Percentiles rank a stretch among this genome's conserved stretches.
phyloP scores from a whole-genome alignment of 2,113 vertebrate species.

The Nycticorax nycticorax region DNA sequence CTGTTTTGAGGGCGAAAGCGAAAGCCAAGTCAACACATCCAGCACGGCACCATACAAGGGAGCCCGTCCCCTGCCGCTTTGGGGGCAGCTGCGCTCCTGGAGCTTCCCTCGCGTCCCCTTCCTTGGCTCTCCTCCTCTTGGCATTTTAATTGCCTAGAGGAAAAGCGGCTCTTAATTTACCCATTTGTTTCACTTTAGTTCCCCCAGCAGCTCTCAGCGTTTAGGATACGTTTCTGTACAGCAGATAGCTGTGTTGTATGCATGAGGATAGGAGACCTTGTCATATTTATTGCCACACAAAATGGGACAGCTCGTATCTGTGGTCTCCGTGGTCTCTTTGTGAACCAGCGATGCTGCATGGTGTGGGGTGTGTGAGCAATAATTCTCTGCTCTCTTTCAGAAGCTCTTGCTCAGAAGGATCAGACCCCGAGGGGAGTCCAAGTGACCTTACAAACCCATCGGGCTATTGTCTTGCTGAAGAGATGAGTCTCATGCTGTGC shows the following conservation, averaged over 20 bases:
- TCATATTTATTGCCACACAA: background rate
- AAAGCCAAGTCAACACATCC: background rate
- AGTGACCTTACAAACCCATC: background rate
- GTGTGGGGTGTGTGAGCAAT: background rate
- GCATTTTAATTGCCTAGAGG: background rate
- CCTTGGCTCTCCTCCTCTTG: background rate
- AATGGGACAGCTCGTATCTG: background rate
- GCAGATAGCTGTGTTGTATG: background rate
- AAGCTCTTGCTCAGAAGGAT: background rate
- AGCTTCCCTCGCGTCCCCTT: background rate
- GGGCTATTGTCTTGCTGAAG: background rate
- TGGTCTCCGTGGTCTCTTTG: background rate
- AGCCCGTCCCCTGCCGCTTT: fast-evolving
- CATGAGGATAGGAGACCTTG: fast-evolving
- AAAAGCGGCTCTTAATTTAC: background rate
- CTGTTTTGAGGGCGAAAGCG: background rate
- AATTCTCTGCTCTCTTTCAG: background rate
- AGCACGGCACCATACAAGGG: fast-evolving
- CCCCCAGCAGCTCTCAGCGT: background rate
- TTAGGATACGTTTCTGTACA: background rate
- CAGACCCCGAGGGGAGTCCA: background rate
- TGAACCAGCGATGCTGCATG: background rate
- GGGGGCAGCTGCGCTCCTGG: fast-evolving
- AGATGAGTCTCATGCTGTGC: background rate
- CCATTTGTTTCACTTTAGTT: background rate